Evolutionary conservation across 1,140 invertebrate species (phyloP).

Genomic region (Drosophila parvula): DNA sequence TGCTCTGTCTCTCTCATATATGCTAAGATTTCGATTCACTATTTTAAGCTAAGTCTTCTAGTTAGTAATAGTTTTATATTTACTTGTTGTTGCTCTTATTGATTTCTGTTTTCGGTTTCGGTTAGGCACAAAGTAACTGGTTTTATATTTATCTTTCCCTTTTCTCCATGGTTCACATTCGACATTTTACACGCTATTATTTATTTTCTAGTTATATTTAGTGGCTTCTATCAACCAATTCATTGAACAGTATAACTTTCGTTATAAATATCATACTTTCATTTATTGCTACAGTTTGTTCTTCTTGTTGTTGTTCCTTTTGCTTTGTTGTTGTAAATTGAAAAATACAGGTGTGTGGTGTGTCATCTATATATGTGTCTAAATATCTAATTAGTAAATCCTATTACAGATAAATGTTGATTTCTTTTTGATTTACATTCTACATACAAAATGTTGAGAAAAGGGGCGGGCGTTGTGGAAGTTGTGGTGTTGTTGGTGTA

Average conservation of each 20-base stretch:
- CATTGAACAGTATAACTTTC: constrained; percentile 62
- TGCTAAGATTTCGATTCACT: constrained; percentile 57
- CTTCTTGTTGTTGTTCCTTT: constrained; percentile 28
- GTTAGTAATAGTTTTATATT: constrained; percentile 57
- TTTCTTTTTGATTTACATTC: constrained; percentile 48
- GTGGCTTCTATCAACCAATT: constrained; percentile 60
- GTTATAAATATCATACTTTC: constrained; percentile 46
- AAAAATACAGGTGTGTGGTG: constrained; percentile 56
- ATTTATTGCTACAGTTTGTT: constrained; percentile 62
- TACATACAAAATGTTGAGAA: constrained; percentile 41
- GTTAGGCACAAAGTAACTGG: constrained; percentile 81
- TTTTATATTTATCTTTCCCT: constrained; percentile 33
- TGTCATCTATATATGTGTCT: constrained; percentile 46
- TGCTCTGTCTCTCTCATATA: constrained; percentile 30
- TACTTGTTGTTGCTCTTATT: constrained; percentile 72
- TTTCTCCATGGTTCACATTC: constrained; percentile 42
- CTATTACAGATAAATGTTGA: constrained; percentile 56
- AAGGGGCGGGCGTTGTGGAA: constrained; percentile 6
- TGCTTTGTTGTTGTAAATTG: constrained; percentile 35
- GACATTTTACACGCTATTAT: constrained; percentile 61
- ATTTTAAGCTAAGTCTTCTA: constrained; percentile 61
- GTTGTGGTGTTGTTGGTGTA: neutral
- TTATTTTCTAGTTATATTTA: constrained; percentile 69
- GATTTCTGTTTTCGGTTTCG: constrained; percentile 61
- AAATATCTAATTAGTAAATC: constrained; percentile 44